Evolutionary conservation across 1,140 invertebrate species (phyloP).

Genomic region (Ceratosolen solmsi): DNA sequence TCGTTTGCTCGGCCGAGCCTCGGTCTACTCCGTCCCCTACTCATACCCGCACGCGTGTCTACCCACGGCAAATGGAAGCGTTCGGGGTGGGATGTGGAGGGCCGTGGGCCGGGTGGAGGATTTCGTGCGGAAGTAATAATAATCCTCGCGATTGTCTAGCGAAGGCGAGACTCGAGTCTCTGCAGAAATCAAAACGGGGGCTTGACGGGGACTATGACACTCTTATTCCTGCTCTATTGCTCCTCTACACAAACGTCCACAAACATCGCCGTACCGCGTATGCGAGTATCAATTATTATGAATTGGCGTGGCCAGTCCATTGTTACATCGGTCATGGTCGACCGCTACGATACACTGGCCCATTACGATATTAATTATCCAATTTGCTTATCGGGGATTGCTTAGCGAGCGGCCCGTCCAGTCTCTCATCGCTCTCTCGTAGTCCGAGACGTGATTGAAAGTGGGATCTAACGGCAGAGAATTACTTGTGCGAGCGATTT

Average conservation of each 20-base stretch:
- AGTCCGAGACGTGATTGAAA: too few relatives aligned
- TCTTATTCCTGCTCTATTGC: too few relatives aligned
- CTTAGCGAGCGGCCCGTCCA: too few relatives aligned
- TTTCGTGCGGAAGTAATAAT: slow-evolving; percentile 69
- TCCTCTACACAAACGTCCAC: too few relatives aligned
- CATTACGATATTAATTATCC: slow-evolving; percentile 28
- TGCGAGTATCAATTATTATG: too few relatives aligned
- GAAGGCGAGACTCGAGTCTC: slow-evolving; percentile 63
- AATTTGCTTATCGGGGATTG: slow-evolving; percentile 26
- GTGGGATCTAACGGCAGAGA: background rate
- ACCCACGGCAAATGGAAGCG: background rate
- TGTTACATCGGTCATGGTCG: too few relatives aligned
- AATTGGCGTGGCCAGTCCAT: too few relatives aligned
- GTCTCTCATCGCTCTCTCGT: too few relatives aligned
- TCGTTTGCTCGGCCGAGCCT: slow-evolving; percentile 42
- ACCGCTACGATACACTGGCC: background rate
- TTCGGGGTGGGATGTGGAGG: too few relatives aligned
- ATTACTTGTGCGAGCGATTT: background rate
- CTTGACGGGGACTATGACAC: slow-evolving; percentile 69
- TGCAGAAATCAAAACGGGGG: slow-evolving; percentile 64
- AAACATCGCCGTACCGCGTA: too few relatives aligned
- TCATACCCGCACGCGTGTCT: slow-evolving; percentile 1
- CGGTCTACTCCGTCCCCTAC: background rate
- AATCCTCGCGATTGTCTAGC: slow-evolving; percentile 69
- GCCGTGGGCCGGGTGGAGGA: slow-evolving; percentile 50